Evolutionary conservation across 2,888 invertebrate genomes (phyloP).

Genomic region (Micoletzkya japonica): DNA sequence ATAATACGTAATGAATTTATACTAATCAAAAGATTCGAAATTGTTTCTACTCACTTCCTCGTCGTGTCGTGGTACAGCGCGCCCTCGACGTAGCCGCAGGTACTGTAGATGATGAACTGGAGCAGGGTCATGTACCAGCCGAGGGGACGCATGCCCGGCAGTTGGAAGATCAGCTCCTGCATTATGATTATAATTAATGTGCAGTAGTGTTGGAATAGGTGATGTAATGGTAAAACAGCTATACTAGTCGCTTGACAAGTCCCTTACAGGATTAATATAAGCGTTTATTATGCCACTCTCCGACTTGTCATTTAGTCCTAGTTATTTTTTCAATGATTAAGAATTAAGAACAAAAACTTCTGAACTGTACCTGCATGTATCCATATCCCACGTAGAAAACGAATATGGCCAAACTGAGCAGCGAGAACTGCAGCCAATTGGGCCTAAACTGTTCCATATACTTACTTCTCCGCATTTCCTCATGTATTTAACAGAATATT

Average conservation of each 20-base stretch:
- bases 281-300: neutral
- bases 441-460: constrained; percentile 43
- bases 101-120: constrained; percentile 84
- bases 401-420: constrained; percentile 81
- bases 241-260: neutral
- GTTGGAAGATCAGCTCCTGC: constrained; percentile 84
- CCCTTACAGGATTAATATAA: neutral
- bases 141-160: constrained; percentile 84
- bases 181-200: constrained; percentile 12
- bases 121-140: constrained; percentile 90
- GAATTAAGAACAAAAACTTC: neutral
- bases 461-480: neutral
- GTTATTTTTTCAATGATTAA: neutral
- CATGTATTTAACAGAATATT: neutral
- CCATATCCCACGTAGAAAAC: constrained; percentile 87
- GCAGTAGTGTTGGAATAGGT: too few relatives aligned
- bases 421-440: constrained; percentile 64
- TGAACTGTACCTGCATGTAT: constrained; percentile 68
- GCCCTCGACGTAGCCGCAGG: constrained; percentile 80
- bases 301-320: neutral
- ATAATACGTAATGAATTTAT: too few relatives aligned
- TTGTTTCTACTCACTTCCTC: constrained; percentile 67
- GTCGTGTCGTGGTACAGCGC: constrained; percentile 68
- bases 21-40: too few relatives aligned
- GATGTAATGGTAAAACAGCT: too few relatives aligned